A percentile compares a stretch with the other conserved stretches of the same genome.
Conservation (phyloP, 2,113 vertebrate species). For the Neogobius melanostomus region DNA sequence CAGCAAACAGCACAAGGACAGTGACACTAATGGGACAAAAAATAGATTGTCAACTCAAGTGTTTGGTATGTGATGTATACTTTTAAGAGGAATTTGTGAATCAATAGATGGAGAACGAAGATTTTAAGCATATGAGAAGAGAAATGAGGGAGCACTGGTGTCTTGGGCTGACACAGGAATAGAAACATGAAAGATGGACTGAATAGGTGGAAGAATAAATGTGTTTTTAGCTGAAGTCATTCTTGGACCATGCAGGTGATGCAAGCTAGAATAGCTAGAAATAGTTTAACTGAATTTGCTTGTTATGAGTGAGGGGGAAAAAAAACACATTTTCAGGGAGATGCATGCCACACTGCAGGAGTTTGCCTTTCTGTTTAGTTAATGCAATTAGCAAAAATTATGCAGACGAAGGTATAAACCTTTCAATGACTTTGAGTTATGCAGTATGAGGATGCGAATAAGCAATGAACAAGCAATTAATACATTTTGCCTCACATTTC, state of each 20-base stretch:
- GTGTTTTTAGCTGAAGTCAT: conserved; percentile 56
- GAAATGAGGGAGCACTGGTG: conserved; percentile 1
- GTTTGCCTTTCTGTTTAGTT: no score
- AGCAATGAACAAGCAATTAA: no score
- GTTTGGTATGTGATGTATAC: conserved; percentile 17
- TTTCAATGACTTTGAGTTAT: no score
- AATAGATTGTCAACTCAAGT: conserved; percentile 21
- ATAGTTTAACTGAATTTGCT: no score
- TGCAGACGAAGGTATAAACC: no score
- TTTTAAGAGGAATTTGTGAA: conserved; percentile 11
- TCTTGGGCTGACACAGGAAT: conserved; percentile 16
- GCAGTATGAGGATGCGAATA: no score
- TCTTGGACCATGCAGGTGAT: not conserved
- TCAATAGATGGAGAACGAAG: not conserved
- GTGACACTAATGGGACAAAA: conserved; percentile 24
- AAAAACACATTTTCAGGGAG: no score
- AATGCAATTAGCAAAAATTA: no score
- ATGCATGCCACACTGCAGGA: no score
- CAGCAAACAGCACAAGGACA: conserved; percentile 26
- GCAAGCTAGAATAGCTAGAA: no score
- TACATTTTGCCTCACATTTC: no score
- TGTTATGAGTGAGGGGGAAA: no score
- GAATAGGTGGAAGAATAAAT: conserved; percentile 22
- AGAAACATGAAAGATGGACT: conserved; percentile 18
- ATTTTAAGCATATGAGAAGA: conserved; percentile 24